Evolutionary conservation across 92 coral and sea anemone species (phyloP).

Genomic region (Epizoanthus ramosus): DNA sequence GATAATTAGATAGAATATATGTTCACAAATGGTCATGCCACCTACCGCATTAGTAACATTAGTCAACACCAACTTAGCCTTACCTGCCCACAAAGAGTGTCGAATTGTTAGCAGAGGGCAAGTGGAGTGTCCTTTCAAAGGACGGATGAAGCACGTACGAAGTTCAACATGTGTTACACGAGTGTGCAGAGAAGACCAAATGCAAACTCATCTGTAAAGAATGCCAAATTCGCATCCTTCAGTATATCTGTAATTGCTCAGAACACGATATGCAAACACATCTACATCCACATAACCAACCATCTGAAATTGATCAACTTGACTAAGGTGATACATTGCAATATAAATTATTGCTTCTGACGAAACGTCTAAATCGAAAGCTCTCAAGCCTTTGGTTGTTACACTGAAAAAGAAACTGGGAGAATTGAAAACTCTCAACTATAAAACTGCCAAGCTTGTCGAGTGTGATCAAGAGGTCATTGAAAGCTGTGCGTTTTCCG

Average conservation of each 20-base stretch:
- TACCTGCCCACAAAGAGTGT: slow-evolving; percentile 28
- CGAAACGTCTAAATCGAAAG: too few species aligned
- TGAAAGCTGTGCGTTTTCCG: too few species aligned
- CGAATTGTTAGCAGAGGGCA: background rate
- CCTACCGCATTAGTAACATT: slow-evolving; percentile 43
- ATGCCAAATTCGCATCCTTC: slow-evolving; percentile 46
- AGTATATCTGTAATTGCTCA: slow-evolving; percentile 54
- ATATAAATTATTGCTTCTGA: too few species aligned
- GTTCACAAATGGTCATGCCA: slow-evolving; percentile 64
- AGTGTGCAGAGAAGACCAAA: slow-evolving; percentile 12
- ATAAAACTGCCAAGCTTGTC: too few species aligned
- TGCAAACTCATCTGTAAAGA: slow-evolving; percentile 37
- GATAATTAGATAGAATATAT: too few species aligned
- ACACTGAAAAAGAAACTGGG: too few species aligned
- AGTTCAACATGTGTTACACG: background rate
- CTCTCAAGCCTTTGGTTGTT: too few species aligned
- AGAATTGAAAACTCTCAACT: too few species aligned
- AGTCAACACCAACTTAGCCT: slow-evolving; percentile 32
- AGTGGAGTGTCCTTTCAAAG: slow-evolving; percentile 22
- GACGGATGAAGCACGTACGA: background rate
- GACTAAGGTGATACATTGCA: background rate
- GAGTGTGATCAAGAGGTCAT: too few species aligned
- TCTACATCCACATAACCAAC: background rate
- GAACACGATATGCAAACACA: slow-evolving; percentile 60
- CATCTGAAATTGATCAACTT: background rate